A percentile compares a stretch with the other conserved stretches of the same genome.
phyloP scores from a whole-genome alignment of 2,797 vertebrate species.

The Diglossa cyanea region DNA sequence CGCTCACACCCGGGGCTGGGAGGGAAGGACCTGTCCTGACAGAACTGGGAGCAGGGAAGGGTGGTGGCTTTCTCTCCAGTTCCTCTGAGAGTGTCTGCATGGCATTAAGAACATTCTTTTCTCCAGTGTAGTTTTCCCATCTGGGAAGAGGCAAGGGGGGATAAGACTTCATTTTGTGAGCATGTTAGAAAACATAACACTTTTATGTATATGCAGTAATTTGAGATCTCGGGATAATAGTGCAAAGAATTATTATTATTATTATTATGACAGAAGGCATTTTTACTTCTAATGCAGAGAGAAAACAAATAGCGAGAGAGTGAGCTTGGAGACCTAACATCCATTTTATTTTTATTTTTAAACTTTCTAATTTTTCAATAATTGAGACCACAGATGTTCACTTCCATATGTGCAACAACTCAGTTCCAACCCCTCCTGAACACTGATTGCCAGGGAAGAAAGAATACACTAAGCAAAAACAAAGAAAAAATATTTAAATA shows the following conservation, averaged over 20 bases:
- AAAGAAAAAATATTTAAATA: constrained; percentile 60
- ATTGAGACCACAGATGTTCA: constrained; percentile 27
- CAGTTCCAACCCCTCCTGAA: not conserved
- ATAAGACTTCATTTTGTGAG: not conserved
- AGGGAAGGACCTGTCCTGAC: not conserved
- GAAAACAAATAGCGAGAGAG: constrained; percentile 32
- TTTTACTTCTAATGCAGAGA: constrained; percentile 26
- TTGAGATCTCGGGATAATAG: not conserved
- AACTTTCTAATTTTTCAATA: constrained; percentile 61
- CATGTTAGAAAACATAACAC: not conserved
- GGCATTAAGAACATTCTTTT: not conserved
- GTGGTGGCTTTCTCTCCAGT: not conserved
- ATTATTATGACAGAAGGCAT: constrained; percentile 31
- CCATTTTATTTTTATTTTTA: constrained; percentile 16
- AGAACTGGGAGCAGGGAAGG: not conserved
- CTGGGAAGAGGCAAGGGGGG: constrained; percentile 10
- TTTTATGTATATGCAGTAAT: constrained; percentile 19
- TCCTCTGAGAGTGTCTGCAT: not conserved
- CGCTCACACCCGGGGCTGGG: not conserved
- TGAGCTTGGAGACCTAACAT: not conserved
- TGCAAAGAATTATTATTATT: not conserved
- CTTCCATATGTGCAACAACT: constrained; percentile 41
- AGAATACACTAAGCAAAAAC: constrained; percentile 41
- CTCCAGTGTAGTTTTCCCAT: not conserved
- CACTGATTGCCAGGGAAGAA: constrained; percentile 20